phyloP scores from a whole-genome alignment of 1,140 invertebrate genomes.

The Drosophila triauraria region DNA sequence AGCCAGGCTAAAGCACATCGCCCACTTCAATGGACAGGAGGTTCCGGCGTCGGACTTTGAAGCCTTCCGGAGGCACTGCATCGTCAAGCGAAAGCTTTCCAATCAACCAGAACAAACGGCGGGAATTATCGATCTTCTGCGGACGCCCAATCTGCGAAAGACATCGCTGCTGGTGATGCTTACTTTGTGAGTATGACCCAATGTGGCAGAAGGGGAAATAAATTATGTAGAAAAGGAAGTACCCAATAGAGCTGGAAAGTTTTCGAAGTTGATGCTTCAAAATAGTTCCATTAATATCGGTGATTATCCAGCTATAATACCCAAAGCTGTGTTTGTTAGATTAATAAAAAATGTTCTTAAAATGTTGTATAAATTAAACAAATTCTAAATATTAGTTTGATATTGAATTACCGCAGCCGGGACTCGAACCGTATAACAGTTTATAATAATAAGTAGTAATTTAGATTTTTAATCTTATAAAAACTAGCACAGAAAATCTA shows the following conservation, averaged over 20 bases:
- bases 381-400: no score
- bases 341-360: no score
- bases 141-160: slow-evolving; percentile 54
- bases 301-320: no score
- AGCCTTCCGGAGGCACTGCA: slow-evolving; percentile 78
- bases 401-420: no score
- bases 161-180: slow-evolving; percentile 57
- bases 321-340: no score
- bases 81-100: slow-evolving; percentile 52
- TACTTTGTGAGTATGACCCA: slow-evolving; percentile 50
- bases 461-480: no score
- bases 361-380: no score
- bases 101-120: slow-evolving; percentile 62
- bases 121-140: slow-evolving; percentile 48
- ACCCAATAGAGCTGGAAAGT: not conserved
- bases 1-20: slow-evolving; percentile 86
- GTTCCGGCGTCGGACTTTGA: slow-evolving; percentile 84
- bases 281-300: no score
- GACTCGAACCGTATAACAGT: no score
- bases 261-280: no score
- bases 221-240: not conserved
- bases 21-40: slow-evolving; percentile 86
- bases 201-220: not conserved
- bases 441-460: no score
- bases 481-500: no score